Evolutionary conservation across 2,797 vertebrate species (phyloP), one percentile per base, ranked within the genome.

Genomic region (Helostoma temminkii): DNA sequence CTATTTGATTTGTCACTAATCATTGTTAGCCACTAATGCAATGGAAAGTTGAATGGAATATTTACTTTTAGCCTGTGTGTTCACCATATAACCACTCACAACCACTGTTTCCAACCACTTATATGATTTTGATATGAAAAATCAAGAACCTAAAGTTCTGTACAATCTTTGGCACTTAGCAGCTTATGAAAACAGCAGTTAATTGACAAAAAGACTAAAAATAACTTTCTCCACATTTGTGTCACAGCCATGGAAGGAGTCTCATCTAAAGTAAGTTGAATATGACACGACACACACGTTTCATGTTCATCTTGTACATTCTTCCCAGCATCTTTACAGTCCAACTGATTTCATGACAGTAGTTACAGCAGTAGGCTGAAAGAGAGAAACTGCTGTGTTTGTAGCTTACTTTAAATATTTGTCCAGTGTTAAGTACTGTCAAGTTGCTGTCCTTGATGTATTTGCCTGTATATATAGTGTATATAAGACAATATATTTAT

Each of bases 381-480:
- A 25, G 55, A 59, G 24, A 59, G 5, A 8, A 30, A 16, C 21
- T n/a, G 4, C 16, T 66, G 14, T 50, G 37, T 60, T 55, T 52
- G 54, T 56, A 74, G 58, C 72, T 48, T 60, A 62, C 45, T 54
- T 45, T 14, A 45, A 32, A 24, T 16, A 28, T 61, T 58, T 39
- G 32, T 37, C 66, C 66, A 81, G 75, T 74, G 62, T 65, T 50
- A 22, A 58, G 18, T 11, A 26, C n/a, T n/a, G n/a, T n/a, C n/a
- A 18, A 59, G 57, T 46, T 53, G 21, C 28, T 56, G 11, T 54
- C 22, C 28, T 34, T n/a, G 1, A 43, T 56, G 53, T 30, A 11
- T 47, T 46, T 25, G 15, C 28, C 28, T 66, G 72, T 81, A 69
- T 74, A 24, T 65, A 36, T 57, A 37, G 25, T 62, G 10, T 57